Evolutionary conservation across 2,113 vertebrate genomes (phyloP).

Genomic region (Ceyx cyanopectus): DNA sequence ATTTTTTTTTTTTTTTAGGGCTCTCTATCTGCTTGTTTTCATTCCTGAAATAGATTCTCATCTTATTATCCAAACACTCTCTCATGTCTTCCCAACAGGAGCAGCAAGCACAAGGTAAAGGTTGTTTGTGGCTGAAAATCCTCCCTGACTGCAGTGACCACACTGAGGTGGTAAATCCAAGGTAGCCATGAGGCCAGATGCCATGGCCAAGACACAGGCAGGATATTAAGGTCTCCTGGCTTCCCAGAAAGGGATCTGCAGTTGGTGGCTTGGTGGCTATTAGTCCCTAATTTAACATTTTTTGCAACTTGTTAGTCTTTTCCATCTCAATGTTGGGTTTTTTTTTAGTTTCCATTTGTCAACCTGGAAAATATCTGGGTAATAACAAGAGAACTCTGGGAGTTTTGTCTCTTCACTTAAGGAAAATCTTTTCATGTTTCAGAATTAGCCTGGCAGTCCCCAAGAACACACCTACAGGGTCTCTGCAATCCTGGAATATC

Average conservation of each 20-base stretch:
- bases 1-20: neutral
- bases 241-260: neutral
- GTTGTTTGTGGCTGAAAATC: neutral
- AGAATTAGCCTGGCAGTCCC: neutral
- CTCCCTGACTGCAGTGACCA: neutral
- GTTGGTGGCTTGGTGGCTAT: neutral
- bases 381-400: neutral
- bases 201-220: too few species aligned
- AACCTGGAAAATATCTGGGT: neutral
- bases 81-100: neutral
- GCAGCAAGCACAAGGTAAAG: neutral
- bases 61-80: neutral
- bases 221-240: neutral
- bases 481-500: neutral
- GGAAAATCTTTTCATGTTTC: rapidly evolving
- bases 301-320: neutral
- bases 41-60: neutral
- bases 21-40: neutral
- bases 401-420: neutral
- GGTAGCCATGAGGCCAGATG: neutral
- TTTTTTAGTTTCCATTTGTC: neutral
- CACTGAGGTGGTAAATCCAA: neutral
- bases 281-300: neutral
- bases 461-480: neutral
- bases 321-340: neutral